Percentiles rank a stretch among this genome's conserved stretches.
Evolutionary conservation across 2,888 invertebrate genomes (phyloP).

Genomic region (Sminthurinus aureus): DNA sequence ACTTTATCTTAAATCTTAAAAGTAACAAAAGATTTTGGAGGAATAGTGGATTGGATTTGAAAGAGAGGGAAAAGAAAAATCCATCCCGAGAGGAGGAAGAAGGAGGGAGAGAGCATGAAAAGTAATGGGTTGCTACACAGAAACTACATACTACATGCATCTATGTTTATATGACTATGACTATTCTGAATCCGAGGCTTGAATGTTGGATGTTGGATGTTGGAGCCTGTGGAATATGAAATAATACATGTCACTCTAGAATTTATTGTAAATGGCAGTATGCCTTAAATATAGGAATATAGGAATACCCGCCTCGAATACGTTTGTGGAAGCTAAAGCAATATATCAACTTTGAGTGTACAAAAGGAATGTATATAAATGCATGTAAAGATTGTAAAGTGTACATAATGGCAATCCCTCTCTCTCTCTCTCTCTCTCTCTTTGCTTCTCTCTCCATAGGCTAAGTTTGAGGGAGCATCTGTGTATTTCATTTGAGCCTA

Average conservation of each 20-base stretch:
- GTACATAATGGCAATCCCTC: background rate
- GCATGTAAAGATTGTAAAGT: background rate
- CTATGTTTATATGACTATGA: background rate
- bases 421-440: background rate
- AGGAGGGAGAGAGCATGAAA: background rate
- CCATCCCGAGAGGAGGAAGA: background rate
- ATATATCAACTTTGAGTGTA: slow-evolving; percentile 29
- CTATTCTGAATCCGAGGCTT: background rate
- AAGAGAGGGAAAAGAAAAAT: background rate
- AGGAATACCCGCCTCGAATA: background rate
- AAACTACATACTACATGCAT: background rate
- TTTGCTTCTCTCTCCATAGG: background rate
- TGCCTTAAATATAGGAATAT: slow-evolving; percentile 26
- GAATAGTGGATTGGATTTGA: background rate
- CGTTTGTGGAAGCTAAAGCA: slow-evolving; percentile 20
- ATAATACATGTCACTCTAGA: slow-evolving; percentile 37
- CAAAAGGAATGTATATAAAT: background rate
- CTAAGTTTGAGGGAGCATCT: background rate
- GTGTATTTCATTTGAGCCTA: background rate
- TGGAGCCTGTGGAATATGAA: slow-evolving; percentile 11
- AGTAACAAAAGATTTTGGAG: slow-evolving; percentile 6
- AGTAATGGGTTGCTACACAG: background rate
- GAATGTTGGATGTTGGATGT: background rate
- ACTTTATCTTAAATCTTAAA: too few relatives aligned
- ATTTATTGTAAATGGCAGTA: slow-evolving; percentile 35